phyloP scores from a whole-genome alignment of 2,113 vertebrate genomes.

The Ceyx melanurus region DNA sequence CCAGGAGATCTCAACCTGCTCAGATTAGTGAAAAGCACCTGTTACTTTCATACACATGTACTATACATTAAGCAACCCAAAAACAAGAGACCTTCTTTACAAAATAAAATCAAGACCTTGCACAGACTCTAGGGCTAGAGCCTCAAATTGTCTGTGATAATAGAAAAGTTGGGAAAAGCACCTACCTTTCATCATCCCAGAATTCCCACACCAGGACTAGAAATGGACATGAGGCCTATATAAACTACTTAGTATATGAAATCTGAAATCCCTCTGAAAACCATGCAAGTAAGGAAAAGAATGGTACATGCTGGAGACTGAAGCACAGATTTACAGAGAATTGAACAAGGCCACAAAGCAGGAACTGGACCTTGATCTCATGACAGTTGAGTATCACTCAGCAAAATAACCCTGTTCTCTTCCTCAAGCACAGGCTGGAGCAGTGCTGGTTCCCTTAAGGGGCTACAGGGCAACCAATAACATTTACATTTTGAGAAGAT shows the following conservation, averaged over 20 bases:
- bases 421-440: background rate
- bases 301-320: background rate
- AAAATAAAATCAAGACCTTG: background rate
- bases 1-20: background rate
- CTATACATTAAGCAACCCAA: rapidly evolving
- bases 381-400: background rate
- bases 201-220: background rate
- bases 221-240: background rate
- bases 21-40: background rate
- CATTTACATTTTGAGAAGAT: background rate
- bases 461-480: background rate
- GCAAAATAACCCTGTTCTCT: background rate
- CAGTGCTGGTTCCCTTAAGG: background rate
- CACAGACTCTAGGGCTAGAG: background rate
- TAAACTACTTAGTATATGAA: background rate
- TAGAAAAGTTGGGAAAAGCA: background rate
- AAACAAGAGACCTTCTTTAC: background rate
- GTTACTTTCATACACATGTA: background rate
- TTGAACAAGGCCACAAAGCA: background rate
- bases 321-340: background rate
- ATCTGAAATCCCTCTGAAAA: background rate
- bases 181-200: background rate
- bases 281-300: background rate
- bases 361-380: background rate
- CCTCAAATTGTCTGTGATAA: background rate